phyloP scores from a whole-genome alignment of 2,797 vertebrate genomes.

The Sternotherus odoratus region DNA sequence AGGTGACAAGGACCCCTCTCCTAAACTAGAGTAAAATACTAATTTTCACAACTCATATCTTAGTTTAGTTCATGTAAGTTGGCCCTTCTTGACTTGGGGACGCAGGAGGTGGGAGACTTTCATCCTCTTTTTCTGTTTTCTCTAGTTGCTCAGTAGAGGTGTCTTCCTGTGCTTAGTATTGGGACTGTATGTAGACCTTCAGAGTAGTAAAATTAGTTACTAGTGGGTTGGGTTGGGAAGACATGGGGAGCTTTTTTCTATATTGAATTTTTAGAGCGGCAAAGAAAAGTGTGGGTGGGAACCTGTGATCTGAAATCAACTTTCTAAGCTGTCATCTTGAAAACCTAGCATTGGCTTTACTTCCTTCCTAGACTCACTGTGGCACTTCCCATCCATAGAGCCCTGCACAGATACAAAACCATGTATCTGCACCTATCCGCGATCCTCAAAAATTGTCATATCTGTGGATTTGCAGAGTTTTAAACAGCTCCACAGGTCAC shows the following conservation, averaged over 20 bases:
- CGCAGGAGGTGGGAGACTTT: not conserved
- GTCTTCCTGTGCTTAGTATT: not conserved
- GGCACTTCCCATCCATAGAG: not conserved
- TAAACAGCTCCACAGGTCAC: no score
- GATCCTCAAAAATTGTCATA: no score
- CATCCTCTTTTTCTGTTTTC: not conserved
- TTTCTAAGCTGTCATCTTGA: not conserved
- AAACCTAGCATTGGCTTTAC: not conserved
- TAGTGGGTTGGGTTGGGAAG: not conserved
- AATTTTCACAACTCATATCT: not conserved
- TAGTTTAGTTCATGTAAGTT: not conserved
- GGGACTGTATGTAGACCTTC: not conserved
- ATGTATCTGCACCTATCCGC: no score
- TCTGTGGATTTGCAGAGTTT: no score
- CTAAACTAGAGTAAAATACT: not conserved
- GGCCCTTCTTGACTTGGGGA: not conserved
- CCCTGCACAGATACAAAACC: no score
- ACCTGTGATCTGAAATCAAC: not conserved
- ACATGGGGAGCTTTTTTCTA: not conserved
- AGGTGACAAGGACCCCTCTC: not conserved
- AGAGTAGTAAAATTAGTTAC: not conserved
- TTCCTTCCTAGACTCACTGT: not conserved
- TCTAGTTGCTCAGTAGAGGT: not conserved
- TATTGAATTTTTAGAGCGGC: no score
- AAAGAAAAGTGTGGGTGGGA: not conserved